A percentile compares a stretch with the other conserved stretches of the same genome.
phyloP scores from a whole-genome alignment of 2,797 vertebrate genomes.

The Phalloptychus januarius region DNA sequence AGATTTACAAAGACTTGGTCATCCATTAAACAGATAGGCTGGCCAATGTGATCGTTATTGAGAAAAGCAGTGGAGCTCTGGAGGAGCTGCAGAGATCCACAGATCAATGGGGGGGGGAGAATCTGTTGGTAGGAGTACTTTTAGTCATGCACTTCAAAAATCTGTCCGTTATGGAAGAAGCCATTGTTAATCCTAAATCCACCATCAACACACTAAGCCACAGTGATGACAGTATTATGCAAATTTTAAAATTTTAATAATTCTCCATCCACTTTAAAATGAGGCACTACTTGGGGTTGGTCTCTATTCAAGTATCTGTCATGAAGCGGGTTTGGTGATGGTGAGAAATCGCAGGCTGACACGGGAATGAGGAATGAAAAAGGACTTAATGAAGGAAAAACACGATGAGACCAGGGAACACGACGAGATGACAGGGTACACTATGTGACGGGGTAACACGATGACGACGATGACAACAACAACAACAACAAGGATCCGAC shows the following conservation, averaged over 20 bases:
- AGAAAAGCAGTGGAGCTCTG: not conserved
- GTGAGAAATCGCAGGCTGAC: too few relatives aligned
- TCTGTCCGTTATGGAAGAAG: not conserved
- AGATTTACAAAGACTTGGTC: not conserved
- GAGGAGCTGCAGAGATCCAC: not conserved
- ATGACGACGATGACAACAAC: too few relatives aligned
- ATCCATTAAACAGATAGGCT: not conserved
- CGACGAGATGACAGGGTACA: too few relatives aligned
- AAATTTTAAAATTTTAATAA: not conserved
- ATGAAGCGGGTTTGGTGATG: too few relatives aligned
- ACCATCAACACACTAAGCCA: not conserved
- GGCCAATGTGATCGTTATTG: not conserved
- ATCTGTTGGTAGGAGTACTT: not conserved
- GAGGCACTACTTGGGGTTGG: not conserved
- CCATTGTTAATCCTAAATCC: not conserved
- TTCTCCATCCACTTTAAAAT: not conserved
- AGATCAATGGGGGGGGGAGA: not conserved
- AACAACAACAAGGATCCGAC: too few relatives aligned
- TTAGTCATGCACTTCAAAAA: not conserved
- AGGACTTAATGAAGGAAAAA: too few relatives aligned
- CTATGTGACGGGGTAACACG: too few relatives aligned
- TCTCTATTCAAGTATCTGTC: not conserved
- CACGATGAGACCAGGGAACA: too few relatives aligned
- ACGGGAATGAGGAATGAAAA: too few relatives aligned
- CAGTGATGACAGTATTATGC: not conserved